Percentiles rank a stretch among this genome's conserved stretches.
These are phyloP conservation scores for Phalacrocorax pelagicus DNA, from an alignment of 2,113 vertebrate species.

Conservation along the genomic window DNA sequence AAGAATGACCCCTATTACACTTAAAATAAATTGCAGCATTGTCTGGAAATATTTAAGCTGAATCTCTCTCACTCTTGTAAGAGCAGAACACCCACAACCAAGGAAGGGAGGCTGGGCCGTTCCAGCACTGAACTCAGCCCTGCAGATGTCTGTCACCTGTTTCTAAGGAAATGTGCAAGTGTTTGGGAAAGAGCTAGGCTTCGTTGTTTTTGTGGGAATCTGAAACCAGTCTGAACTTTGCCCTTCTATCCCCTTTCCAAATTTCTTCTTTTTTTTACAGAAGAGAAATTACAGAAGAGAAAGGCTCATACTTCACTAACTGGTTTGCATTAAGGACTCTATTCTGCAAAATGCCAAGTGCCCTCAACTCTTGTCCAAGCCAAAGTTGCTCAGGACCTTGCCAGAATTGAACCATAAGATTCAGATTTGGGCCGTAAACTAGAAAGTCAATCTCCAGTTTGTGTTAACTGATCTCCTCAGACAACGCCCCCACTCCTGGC, in stretches of 20 bases:
- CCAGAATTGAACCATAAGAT: neutral
- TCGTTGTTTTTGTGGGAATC: slow-evolving; percentile 58
- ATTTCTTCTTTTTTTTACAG: neutral
- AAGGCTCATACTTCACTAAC: neutral
- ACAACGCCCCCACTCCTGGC: slow-evolving; percentile 4
- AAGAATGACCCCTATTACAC: slow-evolving; percentile 53
- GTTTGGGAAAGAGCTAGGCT: slow-evolving; percentile 55
- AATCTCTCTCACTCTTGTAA: slow-evolving; percentile 41
- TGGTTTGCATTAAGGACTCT: slow-evolving; percentile 42
- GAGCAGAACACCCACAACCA: slow-evolving; percentile 60
- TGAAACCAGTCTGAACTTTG: slow-evolving; percentile 64
- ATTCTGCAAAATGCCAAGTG: slow-evolving; percentile 10
- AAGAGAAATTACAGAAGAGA: neutral
- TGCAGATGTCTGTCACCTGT: slow-evolving; percentile 68
- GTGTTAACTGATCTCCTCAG: slow-evolving; percentile 27
- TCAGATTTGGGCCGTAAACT: neutral
- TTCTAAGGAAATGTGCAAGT: slow-evolving; percentile 66
- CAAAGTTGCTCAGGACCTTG: slow-evolving; percentile 5
- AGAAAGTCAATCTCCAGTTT: slow-evolving; percentile 4
- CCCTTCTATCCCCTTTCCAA: slow-evolving; percentile 44
- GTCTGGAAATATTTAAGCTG: slow-evolving; percentile 62
- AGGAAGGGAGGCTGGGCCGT: slow-evolving; percentile 25
- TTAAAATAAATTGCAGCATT: slow-evolving; percentile 34
- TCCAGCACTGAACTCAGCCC: slow-evolving; percentile 44
- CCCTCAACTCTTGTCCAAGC: neutral